phyloP scores from a whole-genome alignment of 1,140 invertebrate genomes.

The Panagrolaimus sp. region DNA sequence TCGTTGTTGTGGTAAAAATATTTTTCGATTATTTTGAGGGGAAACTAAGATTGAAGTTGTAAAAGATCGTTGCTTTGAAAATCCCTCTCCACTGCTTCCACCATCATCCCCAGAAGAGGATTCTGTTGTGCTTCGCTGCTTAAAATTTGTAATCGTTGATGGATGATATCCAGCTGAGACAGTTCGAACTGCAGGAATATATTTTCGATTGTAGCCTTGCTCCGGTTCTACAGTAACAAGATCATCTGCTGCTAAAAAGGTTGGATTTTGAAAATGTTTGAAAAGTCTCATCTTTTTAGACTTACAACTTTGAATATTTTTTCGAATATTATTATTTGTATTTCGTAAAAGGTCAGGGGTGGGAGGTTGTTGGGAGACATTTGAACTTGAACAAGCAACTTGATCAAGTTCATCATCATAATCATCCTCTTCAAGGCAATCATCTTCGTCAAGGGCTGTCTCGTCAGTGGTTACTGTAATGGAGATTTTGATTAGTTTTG shows the following conservation, averaged over 20 bases:
- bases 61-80: conserved; percentile 46
- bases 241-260: background rate
- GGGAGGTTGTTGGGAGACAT: conserved; percentile 39
- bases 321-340: conserved; percentile 28
- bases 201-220: background rate
- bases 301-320: too few relatives aligned
- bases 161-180: background rate
- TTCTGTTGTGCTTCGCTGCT: too few relatives aligned
- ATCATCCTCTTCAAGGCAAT: conserved; percentile 45
- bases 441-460: conserved; percentile 39
- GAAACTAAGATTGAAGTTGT: conserved; percentile 57
- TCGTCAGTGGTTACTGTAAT: too few relatives aligned
- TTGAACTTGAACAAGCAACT: conserved; percentile 18
- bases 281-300: too few relatives aligned
- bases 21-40: conserved; percentile 40
- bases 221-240: background rate
- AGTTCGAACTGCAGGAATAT: conserved; percentile 3
- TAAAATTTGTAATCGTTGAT: too few relatives aligned
- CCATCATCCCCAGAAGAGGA: too few relatives aligned
- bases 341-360: conserved; percentile 43
- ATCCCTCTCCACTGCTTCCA: background rate
- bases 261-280: too few relatives aligned
- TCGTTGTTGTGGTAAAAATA: conserved; percentile 32
- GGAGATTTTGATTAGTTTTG: too few relatives aligned
- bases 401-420: conserved; percentile 27